phyloP scores from a whole-genome alignment of 1,140 invertebrate genomes.

The Micrasema longulum region DNA sequence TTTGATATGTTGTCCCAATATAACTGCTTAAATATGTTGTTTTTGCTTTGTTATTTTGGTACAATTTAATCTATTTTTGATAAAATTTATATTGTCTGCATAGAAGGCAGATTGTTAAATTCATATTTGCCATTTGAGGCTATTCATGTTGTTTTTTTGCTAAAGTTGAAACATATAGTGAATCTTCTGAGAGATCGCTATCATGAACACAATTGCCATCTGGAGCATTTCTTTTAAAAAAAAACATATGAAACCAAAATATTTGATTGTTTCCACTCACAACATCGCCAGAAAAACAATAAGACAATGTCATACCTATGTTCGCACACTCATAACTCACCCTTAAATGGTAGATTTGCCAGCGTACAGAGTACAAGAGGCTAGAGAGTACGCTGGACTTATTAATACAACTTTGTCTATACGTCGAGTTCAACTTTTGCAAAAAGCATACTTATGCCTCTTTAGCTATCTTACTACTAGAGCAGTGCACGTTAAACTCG shows the following conservation, averaged over 20 bases:
- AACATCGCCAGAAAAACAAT: no score
- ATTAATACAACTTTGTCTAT: background rate
- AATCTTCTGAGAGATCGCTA: background rate
- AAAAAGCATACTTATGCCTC: background rate
- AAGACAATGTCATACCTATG: no score
- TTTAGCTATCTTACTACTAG: background rate
- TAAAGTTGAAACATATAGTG: background rate
- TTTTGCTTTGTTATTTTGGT: no score
- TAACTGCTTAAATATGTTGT: no score
- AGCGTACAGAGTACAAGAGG: background rate
- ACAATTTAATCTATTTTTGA: no score
- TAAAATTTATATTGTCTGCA: background rate
- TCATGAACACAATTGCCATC: background rate
- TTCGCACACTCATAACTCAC: no score
- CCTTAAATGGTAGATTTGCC: background rate
- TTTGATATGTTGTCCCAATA: no score
- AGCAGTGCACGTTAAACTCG: background rate
- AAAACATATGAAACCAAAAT: no score
- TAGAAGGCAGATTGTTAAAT: background rate
- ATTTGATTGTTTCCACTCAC: no score
- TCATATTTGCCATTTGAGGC: background rate
- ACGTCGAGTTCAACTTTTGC: background rate
- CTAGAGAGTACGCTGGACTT: background rate
- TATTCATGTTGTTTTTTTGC: background rate
- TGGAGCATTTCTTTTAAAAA: background rate